Evolutionary conservation across 2,888 invertebrate genomes (phyloP).

Genomic region (Eustalomyia histrio): DNA sequence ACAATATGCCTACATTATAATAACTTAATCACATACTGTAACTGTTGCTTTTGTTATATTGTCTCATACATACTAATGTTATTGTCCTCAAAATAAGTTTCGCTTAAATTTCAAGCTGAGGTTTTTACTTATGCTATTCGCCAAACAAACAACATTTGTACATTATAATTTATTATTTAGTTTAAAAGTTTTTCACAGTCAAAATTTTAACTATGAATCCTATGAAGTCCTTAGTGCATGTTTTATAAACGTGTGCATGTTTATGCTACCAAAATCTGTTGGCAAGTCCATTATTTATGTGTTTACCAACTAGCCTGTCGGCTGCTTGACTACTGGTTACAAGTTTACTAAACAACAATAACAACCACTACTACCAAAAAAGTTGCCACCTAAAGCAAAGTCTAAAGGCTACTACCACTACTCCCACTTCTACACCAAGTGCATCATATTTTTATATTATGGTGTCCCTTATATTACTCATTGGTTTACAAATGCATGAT

Average conservation of each 20-base stretch:
- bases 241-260: slow-evolving; percentile 51
- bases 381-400: slow-evolving; percentile 11
- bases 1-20: too few species aligned
- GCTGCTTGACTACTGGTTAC: slow-evolving; percentile 61
- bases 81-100: slow-evolving; percentile 63
- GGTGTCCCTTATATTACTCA: too few species aligned
- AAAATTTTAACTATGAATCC: slow-evolving; percentile 60
- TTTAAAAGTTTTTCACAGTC: slow-evolving; percentile 67
- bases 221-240: slow-evolving; percentile 49
- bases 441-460: neutral
- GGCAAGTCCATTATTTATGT: slow-evolving; percentile 66
- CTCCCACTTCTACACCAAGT: slow-evolving; percentile 11
- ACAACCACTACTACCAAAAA: slow-evolving; percentile 14
- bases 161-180: slow-evolving; percentile 69
- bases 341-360: slow-evolving; percentile 31
- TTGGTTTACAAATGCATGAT: too few species aligned
- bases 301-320: slow-evolving; percentile 60
- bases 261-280: slow-evolving; percentile 62
- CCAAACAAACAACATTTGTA: slow-evolving; percentile 54
- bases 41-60: slow-evolving; percentile 25
- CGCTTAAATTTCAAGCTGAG: slow-evolving; percentile 60
- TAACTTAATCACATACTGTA: neutral
- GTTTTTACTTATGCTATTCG: slow-evolving; percentile 59
- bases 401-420: slow-evolving; percentile 36
- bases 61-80: slow-evolving; percentile 40